Evolutionary conservation across 2,113 vertebrate species (phyloP).

Genomic region (Anguilla japonica): DNA sequence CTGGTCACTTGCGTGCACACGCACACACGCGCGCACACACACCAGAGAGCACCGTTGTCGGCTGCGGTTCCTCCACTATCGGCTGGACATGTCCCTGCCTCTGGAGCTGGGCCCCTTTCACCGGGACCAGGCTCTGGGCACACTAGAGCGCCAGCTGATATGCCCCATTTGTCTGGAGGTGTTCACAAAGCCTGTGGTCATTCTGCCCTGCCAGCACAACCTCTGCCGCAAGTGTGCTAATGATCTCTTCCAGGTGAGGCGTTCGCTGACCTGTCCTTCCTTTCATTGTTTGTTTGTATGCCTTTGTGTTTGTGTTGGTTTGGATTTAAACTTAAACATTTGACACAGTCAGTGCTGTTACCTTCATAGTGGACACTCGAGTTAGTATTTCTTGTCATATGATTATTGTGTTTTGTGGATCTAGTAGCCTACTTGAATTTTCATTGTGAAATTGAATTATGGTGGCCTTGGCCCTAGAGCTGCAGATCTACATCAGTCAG

Average conservation of each 20-base stretch:
- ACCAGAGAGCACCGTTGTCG: background rate
- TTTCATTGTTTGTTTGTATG: background rate
- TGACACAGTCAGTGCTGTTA: background rate
- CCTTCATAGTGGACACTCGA: background rate
- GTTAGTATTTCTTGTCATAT: background rate
- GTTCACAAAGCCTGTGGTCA: slow-evolving; percentile 74
- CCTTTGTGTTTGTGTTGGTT: slow-evolving; percentile 5
- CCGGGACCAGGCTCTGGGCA: slow-evolving; percentile 50
- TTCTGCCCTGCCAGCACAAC: slow-evolving; percentile 77
- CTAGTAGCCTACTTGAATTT: background rate
- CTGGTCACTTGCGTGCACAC: background rate
- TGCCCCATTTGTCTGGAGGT: slow-evolving; percentile 75
- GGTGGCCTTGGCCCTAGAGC: background rate
- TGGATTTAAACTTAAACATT: background rate
- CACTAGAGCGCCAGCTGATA: slow-evolving; percentile 72
- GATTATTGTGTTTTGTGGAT: background rate
- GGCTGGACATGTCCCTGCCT: slow-evolving; percentile 58
- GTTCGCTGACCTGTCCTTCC: background rate
- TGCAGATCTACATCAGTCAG: background rate
- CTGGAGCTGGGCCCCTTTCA: slow-evolving; percentile 61
- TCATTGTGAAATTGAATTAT: background rate
- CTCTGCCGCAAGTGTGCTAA: slow-evolving; percentile 74
- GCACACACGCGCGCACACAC: slow-evolving; percentile 4
- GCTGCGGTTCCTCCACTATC: background rate
- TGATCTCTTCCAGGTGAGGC: slow-evolving; percentile 68